Base-by-base conservation (phyloP, 1,140 invertebrate genomes). In the Hypothenemus hampei region DNA sequence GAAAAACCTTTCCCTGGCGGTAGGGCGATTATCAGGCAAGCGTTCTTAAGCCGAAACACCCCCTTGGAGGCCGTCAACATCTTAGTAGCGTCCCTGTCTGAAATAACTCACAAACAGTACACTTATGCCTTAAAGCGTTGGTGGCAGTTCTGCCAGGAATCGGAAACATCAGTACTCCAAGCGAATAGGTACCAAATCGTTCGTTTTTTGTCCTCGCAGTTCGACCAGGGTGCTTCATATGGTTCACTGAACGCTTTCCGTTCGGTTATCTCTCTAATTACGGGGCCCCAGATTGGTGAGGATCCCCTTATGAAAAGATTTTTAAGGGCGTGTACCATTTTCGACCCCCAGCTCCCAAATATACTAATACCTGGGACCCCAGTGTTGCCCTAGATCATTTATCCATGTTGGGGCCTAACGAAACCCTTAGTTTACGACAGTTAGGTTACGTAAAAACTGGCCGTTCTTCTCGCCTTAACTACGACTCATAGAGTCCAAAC, bases 11-110 rank as follows among this genome's bases (percentile, higher is more conserved):
- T 26, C 43, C 8, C 43, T 49, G 57, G 59, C 62, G 19, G 63
- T 57, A 21, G 65, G 31, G 18, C 40, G 57, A 24, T 56, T 67
- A 60, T 67, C 60, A 13, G 4, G 11, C 16, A 56, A 22, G 53
- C 53, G 3, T 24, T 56, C 11, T 3, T 10, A 36, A 37, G 16
- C 6, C 6, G 40, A 37, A 4, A 8, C 16, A 24, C 53, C 8
- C 46, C 47, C 8, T 10, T 53, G 22, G 6, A 20, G 13, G 6
- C 46, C 8, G 3, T 56, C 13, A 11, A 56, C 8, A 51, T 56
- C 16, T 50, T 26, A 18, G 10, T 50, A 4, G 6, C 53, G 10
- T 56, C 46, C 3, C 37, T 50, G 6, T 13, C 46, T 3, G 39
- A 45, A 4, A 11, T 18, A 20, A 53, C 53, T 10, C 3, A 36